phyloP scores from a whole-genome alignment of 2,888 invertebrate species.

The Macaria notata region DNA sequence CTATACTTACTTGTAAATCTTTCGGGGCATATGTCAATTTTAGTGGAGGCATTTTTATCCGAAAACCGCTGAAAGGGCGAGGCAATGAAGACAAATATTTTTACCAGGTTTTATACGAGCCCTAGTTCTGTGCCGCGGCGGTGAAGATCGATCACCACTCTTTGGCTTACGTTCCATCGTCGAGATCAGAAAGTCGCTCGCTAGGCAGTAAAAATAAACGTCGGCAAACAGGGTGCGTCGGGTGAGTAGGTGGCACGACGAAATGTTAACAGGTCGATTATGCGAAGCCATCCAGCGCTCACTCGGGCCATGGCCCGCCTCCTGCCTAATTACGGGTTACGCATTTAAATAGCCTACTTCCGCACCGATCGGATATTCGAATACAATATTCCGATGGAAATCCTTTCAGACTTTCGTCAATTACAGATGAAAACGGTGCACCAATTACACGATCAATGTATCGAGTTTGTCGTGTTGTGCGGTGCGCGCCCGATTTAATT shows the following conservation, averaged over 20 bases:
- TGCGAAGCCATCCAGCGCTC: conserved; percentile 65
- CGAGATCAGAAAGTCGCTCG: conserved; percentile 46
- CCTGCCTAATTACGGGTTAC: conserved; percentile 74
- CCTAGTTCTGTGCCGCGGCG: conserved; percentile 23
- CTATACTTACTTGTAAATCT: conserved; percentile 10
- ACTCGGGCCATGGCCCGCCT: conserved; percentile 50
- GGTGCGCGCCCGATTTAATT: conserved; percentile 21
- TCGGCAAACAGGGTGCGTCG: conserved; percentile 47
- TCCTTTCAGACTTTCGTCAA: conserved; percentile 48
- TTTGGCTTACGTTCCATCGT: conserved; percentile 31
- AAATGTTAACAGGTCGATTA: conserved; percentile 76
- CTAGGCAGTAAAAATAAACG: conserved; percentile 64
- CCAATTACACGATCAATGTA: conserved; percentile 22
- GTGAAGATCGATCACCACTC: conserved; percentile 30
- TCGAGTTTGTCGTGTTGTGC: conserved; percentile 2
- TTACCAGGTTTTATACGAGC: conserved; percentile 15
- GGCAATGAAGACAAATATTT: conserved; percentile 18
- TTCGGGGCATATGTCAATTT: conserved; percentile 15
- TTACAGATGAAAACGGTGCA: conserved; percentile 33
- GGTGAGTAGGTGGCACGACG: conserved; percentile 45
- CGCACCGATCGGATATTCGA: conserved; percentile 58
- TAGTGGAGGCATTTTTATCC: conserved; percentile 12
- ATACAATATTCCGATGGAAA: conserved; percentile 56
- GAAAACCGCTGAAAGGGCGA: conserved; percentile 4
- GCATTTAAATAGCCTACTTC: conserved; percentile 76